Conservation (phyloP, 2,113 vertebrate genomes). For the Saccopteryx leptura region DNA sequence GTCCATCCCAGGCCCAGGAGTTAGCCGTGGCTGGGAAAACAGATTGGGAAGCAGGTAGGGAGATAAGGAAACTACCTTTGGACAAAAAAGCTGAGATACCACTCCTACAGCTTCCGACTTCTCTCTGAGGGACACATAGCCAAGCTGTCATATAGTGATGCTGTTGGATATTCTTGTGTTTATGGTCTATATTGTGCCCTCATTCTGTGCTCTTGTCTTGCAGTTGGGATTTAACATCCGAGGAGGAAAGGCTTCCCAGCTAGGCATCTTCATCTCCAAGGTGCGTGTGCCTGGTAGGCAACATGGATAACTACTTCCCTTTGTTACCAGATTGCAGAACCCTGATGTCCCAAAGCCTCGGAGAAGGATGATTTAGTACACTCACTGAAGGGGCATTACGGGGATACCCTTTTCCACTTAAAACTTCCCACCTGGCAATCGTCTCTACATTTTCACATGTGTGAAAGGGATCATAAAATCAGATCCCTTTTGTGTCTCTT, state of each 20-base stretch:
- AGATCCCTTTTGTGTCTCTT: slow-evolving; percentile 34
- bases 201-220: slow-evolving; percentile 61
- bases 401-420: slow-evolving; percentile 23
- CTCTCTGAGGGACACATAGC: slow-evolving; percentile 12
- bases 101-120: background rate
- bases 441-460: background rate
- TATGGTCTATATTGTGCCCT: background rate
- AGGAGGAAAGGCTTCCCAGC: slow-evolving; percentile 97
- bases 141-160: background rate
- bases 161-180: slow-evolving; percentile 34
- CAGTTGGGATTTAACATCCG: slow-evolving; percentile 99
- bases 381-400: background rate
- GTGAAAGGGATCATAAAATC: background rate
- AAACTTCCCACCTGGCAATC: slow-evolving; percentile 27
- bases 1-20: slow-evolving; percentile 3
- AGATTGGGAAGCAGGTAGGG: slow-evolving; percentile 15
- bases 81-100: slow-evolving; percentile 8
- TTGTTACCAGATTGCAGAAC: background rate
- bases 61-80: background rate
- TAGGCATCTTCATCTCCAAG: slow-evolving; percentile 99
- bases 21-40: background rate
- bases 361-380: slow-evolving; percentile 2
- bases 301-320: background rate
- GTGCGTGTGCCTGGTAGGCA: slow-evolving; percentile 84
- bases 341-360: background rate